These are phyloP conservation scores for Chiridota heheva DNA, from an alignment of 35 echinoderm and acorn worm species.

Conservation along the genomic window DNA sequence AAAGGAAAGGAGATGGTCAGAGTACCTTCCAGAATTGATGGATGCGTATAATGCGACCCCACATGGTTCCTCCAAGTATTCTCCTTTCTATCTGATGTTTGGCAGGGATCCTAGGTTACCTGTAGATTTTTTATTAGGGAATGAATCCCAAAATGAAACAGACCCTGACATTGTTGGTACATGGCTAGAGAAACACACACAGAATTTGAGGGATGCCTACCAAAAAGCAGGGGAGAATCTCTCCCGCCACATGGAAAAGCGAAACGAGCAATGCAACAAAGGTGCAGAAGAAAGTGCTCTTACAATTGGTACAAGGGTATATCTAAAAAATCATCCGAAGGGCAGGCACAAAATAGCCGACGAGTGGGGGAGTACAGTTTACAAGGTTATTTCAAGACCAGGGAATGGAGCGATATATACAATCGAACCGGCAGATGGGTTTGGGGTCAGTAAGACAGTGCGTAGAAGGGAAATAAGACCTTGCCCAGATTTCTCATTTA, in stretches of 20 bases:
- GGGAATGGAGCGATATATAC: too few species aligned
- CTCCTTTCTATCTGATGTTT: neutral
- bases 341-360: neutral
- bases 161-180: neutral
- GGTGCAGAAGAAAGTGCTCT: neutral
- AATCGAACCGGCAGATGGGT: too few species aligned
- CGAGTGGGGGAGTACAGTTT: too few species aligned
- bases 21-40: slow-evolving; percentile 1
- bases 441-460: too few species aligned
- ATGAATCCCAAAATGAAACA: neutral
- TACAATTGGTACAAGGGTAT: neutral
- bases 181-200: neutral
- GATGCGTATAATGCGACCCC: slow-evolving; percentile 5
- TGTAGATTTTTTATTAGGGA: neutral
- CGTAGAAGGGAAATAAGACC: too few species aligned
- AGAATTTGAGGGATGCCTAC: neutral
- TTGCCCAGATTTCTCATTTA: too few species aligned
- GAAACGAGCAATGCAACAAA: neutral
- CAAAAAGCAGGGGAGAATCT: neutral
- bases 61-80: neutral
- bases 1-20: slow-evolving; percentile 4
- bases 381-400: too few species aligned
- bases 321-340: neutral
- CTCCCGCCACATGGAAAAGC: neutral
- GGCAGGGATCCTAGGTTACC: neutral